Evolutionary conservation across 2,113 vertebrate species (phyloP), one percentile per base, ranked within the genome.

Genomic region (Ia io): DNA sequence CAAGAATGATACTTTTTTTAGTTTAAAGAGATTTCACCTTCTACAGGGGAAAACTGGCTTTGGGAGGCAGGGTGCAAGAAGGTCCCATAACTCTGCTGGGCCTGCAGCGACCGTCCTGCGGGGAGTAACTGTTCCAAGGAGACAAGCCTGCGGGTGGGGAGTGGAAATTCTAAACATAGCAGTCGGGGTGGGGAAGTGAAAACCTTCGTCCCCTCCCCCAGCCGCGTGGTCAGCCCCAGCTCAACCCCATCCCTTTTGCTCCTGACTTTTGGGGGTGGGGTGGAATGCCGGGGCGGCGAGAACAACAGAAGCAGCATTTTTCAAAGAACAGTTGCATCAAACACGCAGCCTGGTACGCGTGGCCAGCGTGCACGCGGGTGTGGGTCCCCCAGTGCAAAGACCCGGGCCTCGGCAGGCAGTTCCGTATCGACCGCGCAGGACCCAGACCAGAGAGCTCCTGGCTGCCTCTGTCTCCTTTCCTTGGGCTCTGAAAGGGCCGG

Each of bases 401-500:
- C 59, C 22, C 1, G n/a, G 20, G 23, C 6, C 2, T 13, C 40
- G 44, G 53, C 6, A 4, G 9, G 35, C 3, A 23, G 44, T 49
- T 42, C 4, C 0, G 17, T 1, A 25, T 42, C 37, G 2, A 5
- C 12, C 1, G 1, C 17, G 25, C 25, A 30, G 47, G 25, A 22
- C 16, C 10, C 12, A 35, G 35, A 7, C 37, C n/a, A 0, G 1
- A 0, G 4, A 13, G 22, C 10, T 30, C 49, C 71, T 6, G 5
- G 20, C 30, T 0, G 12, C 6, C 42, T 49, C 78, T 22, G 16
- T 10, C 8, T 44, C n/a, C 56, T 88, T 74, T 16, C 74, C 42
- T 90, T 90, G 93, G 37, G 18, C 47, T 78, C 95, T 92, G 93
- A 6, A 87, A 51, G 82, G 79, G 73, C 92, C 89, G 67, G 76